phyloP scores from a whole-genome alignment of 2,113 vertebrate species.

The Speoplatyrhinus poulsoni region DNA sequence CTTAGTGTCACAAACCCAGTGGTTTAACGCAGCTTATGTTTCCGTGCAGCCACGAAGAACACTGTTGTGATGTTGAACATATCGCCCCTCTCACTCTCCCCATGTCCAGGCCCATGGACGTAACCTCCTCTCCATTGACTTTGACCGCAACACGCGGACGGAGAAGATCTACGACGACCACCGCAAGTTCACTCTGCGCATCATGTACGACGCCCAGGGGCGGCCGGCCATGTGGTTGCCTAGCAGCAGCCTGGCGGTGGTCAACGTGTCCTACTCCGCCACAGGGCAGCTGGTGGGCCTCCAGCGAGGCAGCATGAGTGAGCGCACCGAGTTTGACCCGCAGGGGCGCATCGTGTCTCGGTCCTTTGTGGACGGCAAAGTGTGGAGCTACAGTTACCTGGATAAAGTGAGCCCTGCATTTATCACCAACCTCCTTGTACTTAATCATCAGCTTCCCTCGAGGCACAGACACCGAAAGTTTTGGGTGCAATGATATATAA shows the following conservation, averaged over 20 bases:
- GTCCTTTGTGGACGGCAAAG: constrained; percentile 94
- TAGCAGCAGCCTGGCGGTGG: constrained; percentile 93
- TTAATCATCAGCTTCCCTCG: background rate
- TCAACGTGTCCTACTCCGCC: constrained; percentile 95
- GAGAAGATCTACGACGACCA: constrained; percentile 99
- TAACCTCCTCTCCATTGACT: constrained; percentile 96
- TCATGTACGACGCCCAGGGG: constrained; percentile 95
- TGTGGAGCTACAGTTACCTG: constrained; percentile 98
- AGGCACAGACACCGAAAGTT: constrained; percentile 4
- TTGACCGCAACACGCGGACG: constrained; percentile 95
- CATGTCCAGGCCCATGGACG: constrained; percentile 88
- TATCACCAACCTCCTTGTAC: constrained; percentile 16
- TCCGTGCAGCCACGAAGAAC: background rate
- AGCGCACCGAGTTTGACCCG: constrained; percentile 90
- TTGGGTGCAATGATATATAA: constrained; percentile 42
- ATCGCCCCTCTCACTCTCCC: background rate
- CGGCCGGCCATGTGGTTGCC: constrained; percentile 96
- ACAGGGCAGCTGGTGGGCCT: constrained; percentile 91
- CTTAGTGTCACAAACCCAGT: too few species aligned
- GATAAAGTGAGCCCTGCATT: constrained; percentile 85
- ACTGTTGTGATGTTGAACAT: background rate
- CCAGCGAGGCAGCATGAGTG: constrained; percentile 96
- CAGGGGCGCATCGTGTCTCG: constrained; percentile 91
- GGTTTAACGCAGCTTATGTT: background rate
- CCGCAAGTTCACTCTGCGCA: constrained; percentile 94